Evolutionary conservation across 2,888 invertebrate species (phyloP).

Genomic region (Athetis lepigone): DNA sequence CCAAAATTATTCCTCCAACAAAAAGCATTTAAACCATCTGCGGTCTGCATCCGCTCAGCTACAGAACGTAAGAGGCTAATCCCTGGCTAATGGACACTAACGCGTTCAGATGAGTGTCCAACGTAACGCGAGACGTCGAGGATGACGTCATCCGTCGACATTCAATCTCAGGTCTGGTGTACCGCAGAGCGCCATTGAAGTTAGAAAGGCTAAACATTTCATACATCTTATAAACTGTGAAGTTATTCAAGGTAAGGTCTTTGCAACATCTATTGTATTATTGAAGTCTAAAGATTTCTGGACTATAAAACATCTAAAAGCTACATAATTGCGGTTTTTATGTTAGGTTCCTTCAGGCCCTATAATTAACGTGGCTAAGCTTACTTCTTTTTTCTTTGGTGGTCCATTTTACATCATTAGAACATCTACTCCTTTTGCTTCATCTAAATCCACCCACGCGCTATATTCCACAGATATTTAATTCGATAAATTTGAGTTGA

Average conservation of each 20-base stretch:
- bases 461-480: background rate
- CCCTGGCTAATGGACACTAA: constrained; percentile 40
- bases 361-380: too few relatives aligned
- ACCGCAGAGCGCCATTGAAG: constrained; percentile 67
- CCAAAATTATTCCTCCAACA: background rate
- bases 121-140: constrained; percentile 32
- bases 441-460: background rate
- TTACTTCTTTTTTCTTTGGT: too few relatives aligned
- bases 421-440: too few relatives aligned
- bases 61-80: constrained; percentile 27
- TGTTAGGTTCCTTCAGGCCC: too few relatives aligned
- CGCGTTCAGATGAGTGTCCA: constrained; percentile 44
- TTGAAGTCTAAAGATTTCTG: too few relatives aligned
- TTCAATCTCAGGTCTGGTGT: constrained; percentile 52
- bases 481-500: constrained; percentile 1
- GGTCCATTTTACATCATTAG: too few relatives aligned
- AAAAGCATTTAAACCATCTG: constrained; percentile 4
- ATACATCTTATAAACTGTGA: constrained; percentile 39
- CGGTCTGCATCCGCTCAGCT: constrained; percentile 9
- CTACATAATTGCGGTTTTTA: too few relatives aligned
- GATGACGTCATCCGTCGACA: constrained; percentile 58
- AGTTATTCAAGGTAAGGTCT: constrained; percentile 56
- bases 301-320: too few relatives aligned
- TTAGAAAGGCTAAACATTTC: constrained; percentile 67
- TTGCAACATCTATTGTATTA: constrained; percentile 14